These are phyloP conservation scores for Danio jaintianensis DNA, from an alignment of 2,797 vertebrate species.

Conservation along the genomic window DNA sequence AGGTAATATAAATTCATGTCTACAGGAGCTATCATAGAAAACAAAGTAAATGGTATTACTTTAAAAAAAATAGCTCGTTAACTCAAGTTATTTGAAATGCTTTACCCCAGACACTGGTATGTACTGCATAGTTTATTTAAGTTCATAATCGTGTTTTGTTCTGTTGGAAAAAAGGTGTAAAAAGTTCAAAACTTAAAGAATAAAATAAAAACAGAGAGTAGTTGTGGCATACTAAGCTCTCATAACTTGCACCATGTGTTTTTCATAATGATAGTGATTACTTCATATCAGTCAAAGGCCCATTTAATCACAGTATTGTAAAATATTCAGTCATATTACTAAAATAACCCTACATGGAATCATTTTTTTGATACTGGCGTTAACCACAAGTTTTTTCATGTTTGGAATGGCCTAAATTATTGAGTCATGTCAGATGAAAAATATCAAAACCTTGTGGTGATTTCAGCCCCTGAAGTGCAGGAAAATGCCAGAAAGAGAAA, in stretches of 20 bases:
- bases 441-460: background rate
- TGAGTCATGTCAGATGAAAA: conserved; percentile 48
- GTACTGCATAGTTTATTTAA: conserved; percentile 8
- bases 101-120: too few species aligned
- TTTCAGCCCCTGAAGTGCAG: background rate
- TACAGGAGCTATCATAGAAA: too few species aligned
- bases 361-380: conserved; percentile 45
- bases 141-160: conserved; percentile 6
- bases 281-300: conserved; percentile 23
- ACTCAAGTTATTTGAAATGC: too few species aligned
- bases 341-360: conserved; percentile 69
- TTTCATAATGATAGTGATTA: conserved; percentile 44
- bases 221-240: background rate
- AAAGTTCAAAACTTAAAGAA: background rate
- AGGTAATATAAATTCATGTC: too few species aligned
- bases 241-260: conserved; percentile 34
- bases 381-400: conserved; percentile 51
- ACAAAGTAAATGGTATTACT: too few species aligned
- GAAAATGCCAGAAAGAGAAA: background rate
- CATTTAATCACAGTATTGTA: conserved; percentile 33
- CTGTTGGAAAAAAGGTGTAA: conserved; percentile 54
- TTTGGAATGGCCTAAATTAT: conserved; percentile 60
- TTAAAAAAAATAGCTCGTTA: too few species aligned
- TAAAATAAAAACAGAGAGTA: background rate
- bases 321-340: conserved; percentile 43